phyloP scores from a whole-genome alignment of 92 coral and sea anemone genomes.

The Zoanthus sansibaricus region DNA sequence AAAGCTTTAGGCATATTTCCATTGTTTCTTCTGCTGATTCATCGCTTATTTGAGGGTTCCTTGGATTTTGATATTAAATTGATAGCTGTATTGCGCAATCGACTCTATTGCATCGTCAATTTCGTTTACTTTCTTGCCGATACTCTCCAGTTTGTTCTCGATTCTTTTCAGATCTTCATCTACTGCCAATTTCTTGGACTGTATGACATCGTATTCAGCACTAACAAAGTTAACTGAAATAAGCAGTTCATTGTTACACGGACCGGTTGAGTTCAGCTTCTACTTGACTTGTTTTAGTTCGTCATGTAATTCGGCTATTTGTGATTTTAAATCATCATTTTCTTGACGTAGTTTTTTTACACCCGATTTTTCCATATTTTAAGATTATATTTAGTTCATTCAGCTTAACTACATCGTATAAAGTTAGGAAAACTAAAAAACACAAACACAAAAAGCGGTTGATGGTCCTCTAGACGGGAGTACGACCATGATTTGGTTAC shows the following conservation, averaged over 20 bases:
- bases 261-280: neutral
- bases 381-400: neutral
- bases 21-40: neutral
- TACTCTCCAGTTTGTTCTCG: neutral
- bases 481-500: no score
- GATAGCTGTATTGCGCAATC: neutral
- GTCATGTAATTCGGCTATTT: neutral
- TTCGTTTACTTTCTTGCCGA: neutral
- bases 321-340: no score
- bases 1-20: no score
- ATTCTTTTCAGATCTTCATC: neutral
- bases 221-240: neutral
- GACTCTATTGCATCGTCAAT: neutral
- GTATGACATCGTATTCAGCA: neutral
- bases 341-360: neutral
- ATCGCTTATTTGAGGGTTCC: neutral
- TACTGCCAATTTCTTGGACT: neutral
- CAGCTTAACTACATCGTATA: neutral
- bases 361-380: neutral
- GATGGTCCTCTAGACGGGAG: no score
- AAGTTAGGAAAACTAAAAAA: neutral
- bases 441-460: neutral
- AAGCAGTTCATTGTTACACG: neutral
- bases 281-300: neutral
- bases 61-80: no score